Base-by-base conservation (phyloP, 53 echinoderm and acorn worm species). In the Paracentrotus lividus region DNA sequence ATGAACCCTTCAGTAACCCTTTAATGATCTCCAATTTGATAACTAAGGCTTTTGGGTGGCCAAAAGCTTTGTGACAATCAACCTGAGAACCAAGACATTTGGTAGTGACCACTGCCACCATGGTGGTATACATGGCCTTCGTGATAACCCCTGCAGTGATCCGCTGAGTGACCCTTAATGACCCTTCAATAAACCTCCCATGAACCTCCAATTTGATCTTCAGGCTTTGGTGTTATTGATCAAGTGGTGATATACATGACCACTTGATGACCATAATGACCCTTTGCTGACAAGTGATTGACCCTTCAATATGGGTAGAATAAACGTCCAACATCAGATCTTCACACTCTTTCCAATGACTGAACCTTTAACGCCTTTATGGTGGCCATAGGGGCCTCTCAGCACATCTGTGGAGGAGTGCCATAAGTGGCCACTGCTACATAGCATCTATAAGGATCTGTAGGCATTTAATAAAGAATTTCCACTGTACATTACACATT, bases 21-120 rank as follows among this genome's bases (percentile, higher is more conserved):
- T 8, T 5, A 58, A 40, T 21, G 34, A 49, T 16, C 69, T 69
- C 15, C 36, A 33, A 69, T 33, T 4, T 55, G 55, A 55, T 10
- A 16, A 14, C 18, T 55, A 14, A 55, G 55, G 26, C 8, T 24
- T 64, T 26, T 13, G 64, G 26, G 8, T n/a, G n/a, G n/a, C 12
- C 4, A 26, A 64, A 20, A 13, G 21, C 8, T 5, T n/a, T 97
- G 97, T 34, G 99, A 99, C 68, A 94, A 90, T 27, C 88, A 88
- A 36, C n/a, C 94, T 99, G 94, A 93, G 99, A 49, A 94, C 95
- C 2, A 92, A 96, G 18, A 15, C 64, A 64, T 64, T 64, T 26
- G 64, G 64, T n/a, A 64, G 18, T 26, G 64, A 44, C 21, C 51
- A 85, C 24, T 85, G 85, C 44, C 85, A n/a, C 51, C 51, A 85